These are phyloP conservation scores for Pangasius larnaudii DNA, from an alignment of 2,797 vertebrate species.

Conservation along the genomic window DNA sequence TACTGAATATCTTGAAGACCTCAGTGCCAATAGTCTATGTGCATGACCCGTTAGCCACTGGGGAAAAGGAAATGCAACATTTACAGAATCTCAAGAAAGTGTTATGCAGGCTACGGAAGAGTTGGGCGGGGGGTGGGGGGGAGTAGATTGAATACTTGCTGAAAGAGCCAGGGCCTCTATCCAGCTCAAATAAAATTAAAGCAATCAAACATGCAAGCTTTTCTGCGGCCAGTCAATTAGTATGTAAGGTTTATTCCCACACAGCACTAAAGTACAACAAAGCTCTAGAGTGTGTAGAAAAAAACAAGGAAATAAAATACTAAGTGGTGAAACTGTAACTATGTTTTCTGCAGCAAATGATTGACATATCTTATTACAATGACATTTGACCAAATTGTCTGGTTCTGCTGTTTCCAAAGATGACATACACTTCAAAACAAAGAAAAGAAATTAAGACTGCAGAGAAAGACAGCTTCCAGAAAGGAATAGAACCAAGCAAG, in stretches of 20 bases:
- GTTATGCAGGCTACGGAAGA: not conserved
- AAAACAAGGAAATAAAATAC: not conserved
- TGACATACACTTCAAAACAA: not conserved
- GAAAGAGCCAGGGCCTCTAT: too few relatives aligned
- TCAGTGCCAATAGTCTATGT: not conserved
- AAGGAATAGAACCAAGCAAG: not conserved
- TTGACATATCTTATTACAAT: not conserved
- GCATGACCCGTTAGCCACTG: not conserved
- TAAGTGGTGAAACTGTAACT: not conserved
- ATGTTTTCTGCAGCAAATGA: not conserved
- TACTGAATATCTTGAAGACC: not conserved
- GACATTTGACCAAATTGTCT: not conserved
- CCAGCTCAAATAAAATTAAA: slow-evolving; percentile 2
- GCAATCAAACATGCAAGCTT: slow-evolving; percentile 11
- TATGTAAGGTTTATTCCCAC: not conserved
- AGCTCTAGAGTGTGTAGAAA: not conserved
- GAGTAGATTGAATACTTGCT: not conserved
- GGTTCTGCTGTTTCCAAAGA: not conserved
- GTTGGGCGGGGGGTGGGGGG: too few relatives aligned
- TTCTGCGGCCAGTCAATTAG: not conserved
- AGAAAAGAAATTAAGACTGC: not conserved
- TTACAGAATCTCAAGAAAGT: not conserved
- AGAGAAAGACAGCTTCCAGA: not conserved
- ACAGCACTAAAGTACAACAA: not conserved
- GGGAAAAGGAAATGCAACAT: slow-evolving; percentile 1